Evolutionary conservation across 2,888 invertebrate species (phyloP).

Genomic region (Tenodera sinensis): DNA sequence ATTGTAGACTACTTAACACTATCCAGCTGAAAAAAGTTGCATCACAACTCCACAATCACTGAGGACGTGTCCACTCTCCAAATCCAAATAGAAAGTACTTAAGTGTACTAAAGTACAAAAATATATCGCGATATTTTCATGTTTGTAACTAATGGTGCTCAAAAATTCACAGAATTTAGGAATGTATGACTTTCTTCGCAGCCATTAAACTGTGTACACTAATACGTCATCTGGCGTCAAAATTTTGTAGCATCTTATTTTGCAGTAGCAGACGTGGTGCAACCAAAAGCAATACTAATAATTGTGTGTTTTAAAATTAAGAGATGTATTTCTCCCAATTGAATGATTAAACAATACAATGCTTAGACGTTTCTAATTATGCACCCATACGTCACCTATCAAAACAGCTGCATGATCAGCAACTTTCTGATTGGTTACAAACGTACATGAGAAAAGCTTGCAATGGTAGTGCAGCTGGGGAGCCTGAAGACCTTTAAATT

Average conservation of each 20-base stretch:
- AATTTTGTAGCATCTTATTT: not conserved
- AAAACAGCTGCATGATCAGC: slow-evolving; percentile 11
- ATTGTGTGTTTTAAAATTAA: not conserved
- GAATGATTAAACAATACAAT: not conserved
- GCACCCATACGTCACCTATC: not conserved
- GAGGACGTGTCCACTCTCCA: not conserved
- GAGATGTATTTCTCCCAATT: not conserved
- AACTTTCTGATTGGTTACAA: not conserved
- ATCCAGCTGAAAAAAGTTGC: not conserved
- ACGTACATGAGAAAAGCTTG: not conserved
- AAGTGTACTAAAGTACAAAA: not conserved
- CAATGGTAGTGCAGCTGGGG: not conserved
- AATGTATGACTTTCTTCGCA: not conserved
- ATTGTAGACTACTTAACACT: not conserved
- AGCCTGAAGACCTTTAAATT: not conserved
- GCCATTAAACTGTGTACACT: not conserved
- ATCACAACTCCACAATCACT: not conserved
- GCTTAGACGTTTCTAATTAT: not conserved
- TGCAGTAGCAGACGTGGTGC: not conserved
- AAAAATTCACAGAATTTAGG: not conserved
- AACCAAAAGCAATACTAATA: not conserved
- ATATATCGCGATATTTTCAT: not conserved
- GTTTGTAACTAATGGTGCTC: not conserved
- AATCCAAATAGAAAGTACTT: not conserved
- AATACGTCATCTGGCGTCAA: not conserved